Evolutionary conservation across 2,797 vertebrate species (phyloP), one percentile per base, ranked within the genome.

Genomic region (Chelon labrosus): DNA sequence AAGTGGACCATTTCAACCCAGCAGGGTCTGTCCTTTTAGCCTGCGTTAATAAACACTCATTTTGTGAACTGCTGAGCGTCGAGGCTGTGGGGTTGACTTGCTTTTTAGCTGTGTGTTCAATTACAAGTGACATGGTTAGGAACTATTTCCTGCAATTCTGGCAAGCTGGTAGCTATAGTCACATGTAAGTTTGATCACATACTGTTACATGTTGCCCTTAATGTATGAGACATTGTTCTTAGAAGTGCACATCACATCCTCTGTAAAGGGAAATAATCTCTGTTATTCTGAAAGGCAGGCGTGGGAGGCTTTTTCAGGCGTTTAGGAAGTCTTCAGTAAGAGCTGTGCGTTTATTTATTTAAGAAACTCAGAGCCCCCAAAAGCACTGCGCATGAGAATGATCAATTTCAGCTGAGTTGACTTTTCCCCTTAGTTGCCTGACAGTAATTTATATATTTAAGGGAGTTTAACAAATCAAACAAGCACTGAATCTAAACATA

Each of bases 1-100:
- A 68, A 82, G 85, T 83, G 73, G 75, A 73, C 68, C 73, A 73
- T 87, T 80, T 87, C 70, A 77, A 58, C 60, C 72, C 80, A 79
- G 77, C 60, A 52, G 77, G 50, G 59, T 79, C 57, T 55, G 69
- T 74, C 65, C 59, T 82, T 71, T 68, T 55, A 77, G 67, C 64
- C 65, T 39, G 22, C 17, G 55, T 76, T 83, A 85, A 85, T 83
- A 87, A 84, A 84, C 75, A 65, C 69, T 71, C 14, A 74, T 80
- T 75, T 64, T 41, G 56, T 66, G 52, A 85, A 84, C 60, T 70
- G 74, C 70, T 79, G 77, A 75, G 55, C 52, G 63, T 73, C 57
- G 17, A 64, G 19, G 12, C 56, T 25, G 14, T 56, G 38, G 44
- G 49, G 10, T 51, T 16, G 37, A 46, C 69, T 60, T 68, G 63